These are phyloP conservation scores for Halocaridina rubra DNA, from an alignment of 2,888 invertebrate species.

Conservation along the genomic window DNA sequence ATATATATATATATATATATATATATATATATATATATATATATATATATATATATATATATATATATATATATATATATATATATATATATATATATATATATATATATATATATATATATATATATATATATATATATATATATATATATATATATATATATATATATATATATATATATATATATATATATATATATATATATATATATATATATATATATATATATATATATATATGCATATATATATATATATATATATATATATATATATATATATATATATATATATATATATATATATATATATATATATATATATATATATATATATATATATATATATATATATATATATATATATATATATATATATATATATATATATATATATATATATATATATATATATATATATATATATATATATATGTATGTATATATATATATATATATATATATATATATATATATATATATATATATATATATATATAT, in stretches of 20 bases:
- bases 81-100: slow-evolving; percentile 1
- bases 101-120: neutral
- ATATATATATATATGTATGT: neutral
- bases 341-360: neutral
- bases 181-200: neutral
- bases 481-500: too few relatives aligned
- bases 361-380: neutral
- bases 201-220: neutral
- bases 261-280: too few relatives aligned
- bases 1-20: too few relatives aligned
- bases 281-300: neutral
- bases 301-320: neutral
- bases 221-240: neutral
- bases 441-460: neutral
- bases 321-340: neutral
- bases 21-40: too few relatives aligned
- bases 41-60: neutral
- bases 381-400: neutral
- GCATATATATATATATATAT: too few relatives aligned
- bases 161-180: too few relatives aligned
- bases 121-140: neutral
- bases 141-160: neutral
- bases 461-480: neutral
- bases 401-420: neutral
- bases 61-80: neutral